Percentiles rank a stretch among this genome's conserved stretches.
These are phyloP conservation scores for Temnopleurus reevesii DNA, from an alignment of 53 echinoderm and acorn worm genomes.

Conservation along the genomic window DNA sequence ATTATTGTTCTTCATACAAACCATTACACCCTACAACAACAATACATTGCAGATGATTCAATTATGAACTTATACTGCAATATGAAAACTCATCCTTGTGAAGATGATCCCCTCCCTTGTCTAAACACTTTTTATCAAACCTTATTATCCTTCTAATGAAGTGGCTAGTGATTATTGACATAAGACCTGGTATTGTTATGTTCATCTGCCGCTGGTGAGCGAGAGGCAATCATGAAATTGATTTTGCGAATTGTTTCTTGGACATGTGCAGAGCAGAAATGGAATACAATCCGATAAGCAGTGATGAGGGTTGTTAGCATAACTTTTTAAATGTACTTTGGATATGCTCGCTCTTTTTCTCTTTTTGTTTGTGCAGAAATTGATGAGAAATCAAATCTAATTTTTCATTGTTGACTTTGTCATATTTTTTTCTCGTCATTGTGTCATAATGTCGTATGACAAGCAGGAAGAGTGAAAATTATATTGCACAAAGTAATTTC, in stretches of 20 bases:
- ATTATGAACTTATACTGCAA: constrained; percentile 21
- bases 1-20: constrained; percentile 32
- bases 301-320: background rate
- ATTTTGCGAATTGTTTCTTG: background rate
- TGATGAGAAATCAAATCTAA: background rate
- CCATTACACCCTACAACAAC: constrained; percentile 14
- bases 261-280: background rate
- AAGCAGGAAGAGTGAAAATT: too few species aligned
- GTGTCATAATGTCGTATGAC: too few species aligned
- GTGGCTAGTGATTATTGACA: background rate
- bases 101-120: background rate
- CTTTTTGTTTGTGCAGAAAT: background rate
- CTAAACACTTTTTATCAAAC: background rate
- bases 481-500: too few species aligned
- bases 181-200: constrained; percentile 11
- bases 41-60: background rate
- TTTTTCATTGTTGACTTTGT: too few species aligned
- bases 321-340: constrained; percentile 21
- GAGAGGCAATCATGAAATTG: constrained; percentile 17
- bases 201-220: constrained; percentile 8
- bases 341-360: background rate
- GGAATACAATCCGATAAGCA: background rate
- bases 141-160: background rate
- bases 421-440: too few species aligned
- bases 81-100: background rate